Evolutionary conservation across 2,888 invertebrate species (phyloP), one percentile per base, ranked within the genome.

Genomic region (Pelosia muscerda): DNA sequence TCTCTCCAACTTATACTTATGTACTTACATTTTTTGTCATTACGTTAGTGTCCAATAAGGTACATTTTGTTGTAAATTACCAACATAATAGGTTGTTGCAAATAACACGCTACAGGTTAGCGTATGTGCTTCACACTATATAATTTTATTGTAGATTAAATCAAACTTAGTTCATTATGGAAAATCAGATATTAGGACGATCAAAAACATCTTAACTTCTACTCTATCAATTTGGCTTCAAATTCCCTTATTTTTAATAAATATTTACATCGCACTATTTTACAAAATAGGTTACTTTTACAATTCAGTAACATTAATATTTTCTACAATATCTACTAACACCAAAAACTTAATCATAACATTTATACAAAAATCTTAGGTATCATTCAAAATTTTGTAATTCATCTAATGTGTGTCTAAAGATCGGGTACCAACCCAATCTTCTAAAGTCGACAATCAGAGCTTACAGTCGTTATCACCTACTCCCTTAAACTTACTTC

Each of bases 261-360:
- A 65, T 81, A 82, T 81, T 74, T 82, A 82, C 84, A 83, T 11
- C 31, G 63, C 59, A 68, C 71, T 74, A 68, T 55, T 76, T 77
- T 83, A 79, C 76, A 83, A 83, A 83, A 79, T 78, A 76, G 55
- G 68, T 77, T 68, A 76, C 70, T 78, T 71, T 73, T 66, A 74
- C 69, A 69, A 67, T 67, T 60, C 55, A 65, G 65, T 82, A 77
- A 81, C 78, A 76, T 63, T 64, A 71, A 73, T 62, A 73, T 69
- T 67, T 66, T 64, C 78, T 80, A 81, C 71, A 56, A 26, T 65
- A 56, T 61, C 25, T 63, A 54, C 64, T 67, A 75, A 79, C 71
- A 74, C 68, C 26, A 49, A 68, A 66, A 63, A 70, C 34, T 56
- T 62, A 53, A 72, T 38, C 53, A 56, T 69, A 66, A 66, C 42